Evolutionary conservation across 2,113 vertebrate genomes (phyloP).

Genomic region (Phocoena phocoena): DNA sequence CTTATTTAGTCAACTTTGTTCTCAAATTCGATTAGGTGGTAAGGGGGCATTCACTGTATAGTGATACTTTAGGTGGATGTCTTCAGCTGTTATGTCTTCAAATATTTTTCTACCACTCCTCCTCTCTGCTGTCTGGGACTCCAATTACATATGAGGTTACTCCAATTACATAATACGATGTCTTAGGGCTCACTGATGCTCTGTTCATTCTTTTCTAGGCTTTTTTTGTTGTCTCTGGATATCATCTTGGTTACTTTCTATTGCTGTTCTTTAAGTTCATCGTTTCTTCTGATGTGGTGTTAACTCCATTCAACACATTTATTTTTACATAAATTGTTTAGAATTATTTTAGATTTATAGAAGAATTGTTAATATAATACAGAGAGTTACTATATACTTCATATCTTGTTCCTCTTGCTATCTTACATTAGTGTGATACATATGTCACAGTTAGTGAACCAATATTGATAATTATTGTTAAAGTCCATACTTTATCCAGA

Average conservation of each 20-base stretch:
- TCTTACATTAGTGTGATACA: not conserved
- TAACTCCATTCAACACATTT: not conserved
- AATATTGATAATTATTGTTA: not conserved
- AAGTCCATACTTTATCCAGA: not conserved
- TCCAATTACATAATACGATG: not conserved
- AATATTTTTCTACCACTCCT: not conserved
- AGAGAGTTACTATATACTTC: not conserved
- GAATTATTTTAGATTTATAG: not conserved
- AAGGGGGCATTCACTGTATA: not conserved
- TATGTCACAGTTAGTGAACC: not conserved
- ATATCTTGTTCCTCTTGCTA: not conserved
- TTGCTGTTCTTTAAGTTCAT: not conserved
- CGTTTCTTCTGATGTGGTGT: not conserved
- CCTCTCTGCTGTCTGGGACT: not conserved
- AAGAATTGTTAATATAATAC: not conserved
- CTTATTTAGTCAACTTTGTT: not conserved
- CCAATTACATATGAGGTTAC: not conserved
- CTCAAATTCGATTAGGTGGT: not conserved
- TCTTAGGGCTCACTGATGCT: not conserved
- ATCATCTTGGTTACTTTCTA: not conserved
- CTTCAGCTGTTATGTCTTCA: not conserved
- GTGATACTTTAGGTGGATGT: not conserved
- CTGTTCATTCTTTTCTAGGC: not conserved
- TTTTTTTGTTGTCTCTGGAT: not conserved
- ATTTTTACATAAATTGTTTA: not conserved